Conservation (phyloP, 2,888 invertebrate genomes). For the Drosophila mercatorum region DNA sequence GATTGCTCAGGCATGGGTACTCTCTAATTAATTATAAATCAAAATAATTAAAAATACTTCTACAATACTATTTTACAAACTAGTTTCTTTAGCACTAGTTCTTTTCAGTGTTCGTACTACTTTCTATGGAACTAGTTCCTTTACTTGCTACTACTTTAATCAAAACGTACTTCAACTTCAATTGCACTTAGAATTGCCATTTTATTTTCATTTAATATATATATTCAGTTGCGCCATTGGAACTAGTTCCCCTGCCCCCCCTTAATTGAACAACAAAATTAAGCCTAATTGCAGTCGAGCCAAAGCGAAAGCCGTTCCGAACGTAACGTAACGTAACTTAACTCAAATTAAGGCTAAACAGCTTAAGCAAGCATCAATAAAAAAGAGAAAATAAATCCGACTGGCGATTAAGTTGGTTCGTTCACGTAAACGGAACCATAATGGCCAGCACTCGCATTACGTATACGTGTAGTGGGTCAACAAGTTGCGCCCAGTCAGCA, state of each 20-base stretch:
- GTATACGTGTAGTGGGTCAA: conserved; percentile 55
- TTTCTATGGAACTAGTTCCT: not conserved
- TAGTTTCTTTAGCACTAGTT: not conserved
- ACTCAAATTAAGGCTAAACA: conserved; percentile 8
- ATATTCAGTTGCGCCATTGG: not conserved
- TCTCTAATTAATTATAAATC: no score
- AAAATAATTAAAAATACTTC: not conserved
- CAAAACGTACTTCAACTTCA: not conserved
- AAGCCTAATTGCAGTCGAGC: not conserved
- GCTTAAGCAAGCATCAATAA: conserved; percentile 1
- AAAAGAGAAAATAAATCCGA: not conserved
- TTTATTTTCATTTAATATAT: not conserved
- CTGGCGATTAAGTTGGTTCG: conserved; percentile 23
- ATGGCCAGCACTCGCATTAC: conserved; percentile 42
- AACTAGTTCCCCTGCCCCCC: not conserved
- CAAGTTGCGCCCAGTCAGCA: conserved; percentile 63
- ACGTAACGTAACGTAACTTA: not conserved
- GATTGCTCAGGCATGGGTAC: no score
- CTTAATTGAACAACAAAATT: not conserved
- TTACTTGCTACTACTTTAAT: no score
- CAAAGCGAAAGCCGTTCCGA: not conserved
- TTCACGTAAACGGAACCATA: conserved; percentile 13
- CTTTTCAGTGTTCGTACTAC: no score
- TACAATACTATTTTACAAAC: no score
- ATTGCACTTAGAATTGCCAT: no score